Conservation (phyloP, 2,888 invertebrate species). For the Cyclophora albipunctata region DNA sequence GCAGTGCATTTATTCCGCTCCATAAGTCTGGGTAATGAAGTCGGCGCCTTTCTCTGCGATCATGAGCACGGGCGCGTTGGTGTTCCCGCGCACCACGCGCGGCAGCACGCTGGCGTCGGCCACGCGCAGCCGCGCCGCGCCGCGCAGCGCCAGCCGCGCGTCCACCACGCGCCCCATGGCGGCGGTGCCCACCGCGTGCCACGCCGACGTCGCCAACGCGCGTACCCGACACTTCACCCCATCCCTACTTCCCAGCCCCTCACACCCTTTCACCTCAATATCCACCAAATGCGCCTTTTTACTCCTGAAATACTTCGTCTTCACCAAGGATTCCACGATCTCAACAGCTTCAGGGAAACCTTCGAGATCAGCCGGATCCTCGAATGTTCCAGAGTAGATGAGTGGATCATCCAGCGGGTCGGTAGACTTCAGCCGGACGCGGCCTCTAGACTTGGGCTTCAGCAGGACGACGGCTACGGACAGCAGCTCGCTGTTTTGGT, state of each 20-base stretch:
- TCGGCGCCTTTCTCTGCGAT: constrained; percentile 54
- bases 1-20: constrained; percentile 9
- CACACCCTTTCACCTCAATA: constrained; percentile 34
- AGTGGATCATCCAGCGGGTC: constrained; percentile 39
- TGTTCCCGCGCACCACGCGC: constrained; percentile 48
- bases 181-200: constrained; percentile 59
- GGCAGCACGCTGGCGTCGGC: constrained; percentile 61
- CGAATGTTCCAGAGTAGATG: constrained; percentile 52
- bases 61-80: constrained; percentile 59
- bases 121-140: constrained; percentile 40
- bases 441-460: constrained; percentile 53
- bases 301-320: constrained; percentile 40
- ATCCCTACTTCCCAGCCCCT: constrained; percentile 31
- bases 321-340: constrained; percentile 31
- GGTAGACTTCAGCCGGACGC: constrained; percentile 34
- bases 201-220: constrained; percentile 47
- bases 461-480: constrained; percentile 44
- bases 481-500: constrained; percentile 39
- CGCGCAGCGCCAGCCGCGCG: constrained; percentile 33
- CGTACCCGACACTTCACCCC: constrained; percentile 59
- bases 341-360: constrained; percentile 39
- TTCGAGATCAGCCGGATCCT: constrained; percentile 33
- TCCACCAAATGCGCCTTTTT: constrained; percentile 40
- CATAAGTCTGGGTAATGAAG: constrained; percentile 39
- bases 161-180: constrained; percentile 54